Evolutionary conservation across 2,797 vertebrate genomes (phyloP), one percentile per base, ranked within the genome.

Genomic region (Macroramphosus scolopax): DNA sequence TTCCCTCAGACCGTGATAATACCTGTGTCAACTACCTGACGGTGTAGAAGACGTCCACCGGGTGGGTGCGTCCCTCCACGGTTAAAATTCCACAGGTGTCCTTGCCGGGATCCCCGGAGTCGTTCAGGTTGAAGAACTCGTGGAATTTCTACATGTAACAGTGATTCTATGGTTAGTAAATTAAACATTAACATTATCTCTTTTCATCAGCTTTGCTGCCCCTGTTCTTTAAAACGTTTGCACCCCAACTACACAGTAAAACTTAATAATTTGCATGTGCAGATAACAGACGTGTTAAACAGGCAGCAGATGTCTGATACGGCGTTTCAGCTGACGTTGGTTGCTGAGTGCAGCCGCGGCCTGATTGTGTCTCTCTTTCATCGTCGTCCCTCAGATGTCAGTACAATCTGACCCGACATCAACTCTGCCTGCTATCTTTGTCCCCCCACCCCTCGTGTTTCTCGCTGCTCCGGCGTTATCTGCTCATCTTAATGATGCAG

Each of bases 111-210:
- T 99, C 96, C 30, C 81, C 89, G 0, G 92, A 89, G 33, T 98
- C 95, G 2, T 99, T 99, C 59, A 94, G 89, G 80, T 99, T 98
- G 80, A 98, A 99, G 88, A 98, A 99, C 77, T 95, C 92, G 7
- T 91, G 92, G 83, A 99, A 99, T 94, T 97, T 98, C 97, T 99
- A 71, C 5, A 54, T 14, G 51, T 3, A 26, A 51, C 10, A 51
- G 7, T 0, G 47, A 29, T 8, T 32, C 41, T 4, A 36, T 8
- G 34, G 11, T 57, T 17, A 14, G 17, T 8, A 24, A 39, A 42
- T 6, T 8, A 12, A 13, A 3, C 30, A 32, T 32, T 13, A 22
- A 22, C 3, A 22, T 22, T 22, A 22, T 3, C 20, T 22, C 20
- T 22, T 22, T 6, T 6, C 20, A 6, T 22, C 20, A 3, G 20